Evolutionary conservation across 2,113 vertebrate species (phyloP).

Genomic region (Odontophorus gujanensis): DNA sequence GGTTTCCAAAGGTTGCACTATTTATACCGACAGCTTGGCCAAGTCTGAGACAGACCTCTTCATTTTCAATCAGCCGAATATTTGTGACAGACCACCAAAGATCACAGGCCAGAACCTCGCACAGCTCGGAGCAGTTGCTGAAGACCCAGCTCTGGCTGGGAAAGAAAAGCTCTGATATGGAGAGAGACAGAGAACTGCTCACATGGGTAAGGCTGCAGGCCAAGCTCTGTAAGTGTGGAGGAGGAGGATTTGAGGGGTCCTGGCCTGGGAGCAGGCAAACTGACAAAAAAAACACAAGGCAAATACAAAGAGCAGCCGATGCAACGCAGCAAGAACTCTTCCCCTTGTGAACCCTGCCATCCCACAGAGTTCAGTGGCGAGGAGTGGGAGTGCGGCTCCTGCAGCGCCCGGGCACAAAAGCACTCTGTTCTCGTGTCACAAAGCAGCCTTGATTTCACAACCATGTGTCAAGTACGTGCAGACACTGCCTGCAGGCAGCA

Average conservation of each 20-base stretch:
- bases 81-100: neutral
- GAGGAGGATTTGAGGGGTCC: neutral
- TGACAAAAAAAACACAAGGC: neutral
- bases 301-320: neutral
- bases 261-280: accelerated
- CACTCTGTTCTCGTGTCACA: neutral
- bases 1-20: neutral
- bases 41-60: neutral
- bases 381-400: neutral
- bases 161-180: accelerated
- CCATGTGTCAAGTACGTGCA: accelerated
- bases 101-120: slow-evolving; percentile 1
- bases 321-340: neutral
- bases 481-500: accelerated
- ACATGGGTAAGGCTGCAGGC: neutral
- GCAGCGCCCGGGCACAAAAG: neutral
- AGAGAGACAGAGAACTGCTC: neutral
- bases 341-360: neutral
- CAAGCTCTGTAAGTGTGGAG: neutral
- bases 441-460: neutral
- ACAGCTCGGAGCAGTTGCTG: neutral
- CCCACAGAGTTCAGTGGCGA: accelerated
- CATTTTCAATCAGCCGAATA: neutral
- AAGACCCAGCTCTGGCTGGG: neutral
- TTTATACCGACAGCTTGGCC: neutral